Conservation (phyloP, 2,113 vertebrate species). For the Onychostruthus taczanowskii region DNA sequence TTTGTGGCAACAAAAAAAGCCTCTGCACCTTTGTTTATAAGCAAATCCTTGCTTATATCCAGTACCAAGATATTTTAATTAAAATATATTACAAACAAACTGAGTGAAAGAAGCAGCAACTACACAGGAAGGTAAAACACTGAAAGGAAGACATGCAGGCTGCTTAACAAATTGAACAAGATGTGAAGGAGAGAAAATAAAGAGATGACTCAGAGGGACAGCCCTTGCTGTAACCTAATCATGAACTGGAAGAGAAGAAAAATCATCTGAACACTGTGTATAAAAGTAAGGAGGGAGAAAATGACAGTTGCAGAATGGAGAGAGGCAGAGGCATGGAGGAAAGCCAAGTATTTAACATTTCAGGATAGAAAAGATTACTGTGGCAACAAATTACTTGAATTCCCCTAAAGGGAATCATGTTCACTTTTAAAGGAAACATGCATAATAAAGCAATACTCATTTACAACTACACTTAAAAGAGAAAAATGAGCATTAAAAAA, state of each 20-base stretch:
- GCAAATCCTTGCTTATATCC: background rate
- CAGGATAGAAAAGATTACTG: conserved; percentile 66
- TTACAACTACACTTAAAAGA: conserved; percentile 68
- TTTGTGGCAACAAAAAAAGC: background rate
- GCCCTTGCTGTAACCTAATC: conserved; percentile 67
- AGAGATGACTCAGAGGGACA: conserved; percentile 67
- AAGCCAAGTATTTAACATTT: conserved; percentile 76
- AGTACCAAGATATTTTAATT: background rate
- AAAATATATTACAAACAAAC: conserved; percentile 2
- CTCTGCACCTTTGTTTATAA: background rate
- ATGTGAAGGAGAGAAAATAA: conserved; percentile 57
- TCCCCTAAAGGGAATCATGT: conserved; percentile 75
- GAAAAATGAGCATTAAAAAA: conserved; percentile 63
- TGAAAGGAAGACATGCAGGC: conserved; percentile 35
- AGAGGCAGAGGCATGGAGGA: conserved; percentile 66
- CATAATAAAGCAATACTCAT: conserved; percentile 72
- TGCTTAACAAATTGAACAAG: conserved; percentile 62
- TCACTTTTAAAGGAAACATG: conserved; percentile 75
- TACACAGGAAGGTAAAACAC: conserved; percentile 32
- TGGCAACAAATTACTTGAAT: conserved; percentile 75
- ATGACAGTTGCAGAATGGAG: conserved; percentile 36
- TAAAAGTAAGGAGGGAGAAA: conserved; percentile 53
- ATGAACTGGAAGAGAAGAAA: conserved; percentile 69
- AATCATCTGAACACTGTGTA: conserved; percentile 51
- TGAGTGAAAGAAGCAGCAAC: conserved; percentile 36